Percentiles rank a stretch among this genome's conserved stretches.
These are phyloP conservation scores for Enteromius trimaculatus DNA, from an alignment of 2,797 vertebrate genomes.

Conservation along the genomic window DNA sequence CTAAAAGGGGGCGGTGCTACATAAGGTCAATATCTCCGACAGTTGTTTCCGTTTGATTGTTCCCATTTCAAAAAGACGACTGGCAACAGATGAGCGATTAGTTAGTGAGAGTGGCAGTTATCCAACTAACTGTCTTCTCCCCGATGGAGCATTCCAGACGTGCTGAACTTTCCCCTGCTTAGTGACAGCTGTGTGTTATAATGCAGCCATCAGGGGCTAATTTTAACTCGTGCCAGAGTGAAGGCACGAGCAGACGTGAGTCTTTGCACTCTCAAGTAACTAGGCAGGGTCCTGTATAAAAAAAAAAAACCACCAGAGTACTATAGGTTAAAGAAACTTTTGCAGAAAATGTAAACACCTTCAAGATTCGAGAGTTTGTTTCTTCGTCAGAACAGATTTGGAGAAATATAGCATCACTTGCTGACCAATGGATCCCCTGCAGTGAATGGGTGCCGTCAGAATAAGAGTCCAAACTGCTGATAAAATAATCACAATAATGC, in stretches of 20 bases:
- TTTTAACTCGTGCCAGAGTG: slow-evolving; percentile 73
- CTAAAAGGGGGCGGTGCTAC: background rate
- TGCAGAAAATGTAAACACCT: background rate
- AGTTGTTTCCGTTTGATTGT: background rate
- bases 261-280: slow-evolving; percentile 68
- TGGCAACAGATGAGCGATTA: slow-evolving; percentile 4
- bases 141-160: slow-evolving; percentile 69
- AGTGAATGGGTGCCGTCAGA: background rate
- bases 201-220: slow-evolving; percentile 71
- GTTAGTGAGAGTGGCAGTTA: slow-evolving; percentile 49
- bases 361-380: background rate
- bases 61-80: background rate
- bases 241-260: slow-evolving; percentile 68
- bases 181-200: slow-evolving; percentile 79
- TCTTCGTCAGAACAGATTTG: background rate
- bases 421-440: background rate
- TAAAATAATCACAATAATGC: background rate
- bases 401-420: background rate
- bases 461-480: background rate
- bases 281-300: slow-evolving; percentile 31
- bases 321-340: background rate
- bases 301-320: background rate
- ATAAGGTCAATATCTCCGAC: background rate
- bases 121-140: slow-evolving; percentile 48
- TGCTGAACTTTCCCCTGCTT: slow-evolving; percentile 71